These are phyloP conservation scores for Stenotaenia linearis DNA, from an alignment of 2,888 invertebrate species.

Conservation along the genomic window DNA sequence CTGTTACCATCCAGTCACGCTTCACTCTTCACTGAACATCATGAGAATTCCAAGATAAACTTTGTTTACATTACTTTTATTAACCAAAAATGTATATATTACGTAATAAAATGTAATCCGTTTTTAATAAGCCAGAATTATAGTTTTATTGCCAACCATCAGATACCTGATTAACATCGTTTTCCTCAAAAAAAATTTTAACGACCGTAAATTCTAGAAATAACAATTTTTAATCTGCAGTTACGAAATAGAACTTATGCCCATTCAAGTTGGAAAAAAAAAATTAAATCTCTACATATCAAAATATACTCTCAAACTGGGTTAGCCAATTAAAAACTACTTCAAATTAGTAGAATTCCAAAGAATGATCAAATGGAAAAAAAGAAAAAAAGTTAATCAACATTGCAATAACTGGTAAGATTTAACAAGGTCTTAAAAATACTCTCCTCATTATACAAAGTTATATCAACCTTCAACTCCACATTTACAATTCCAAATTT, in stretches of 20 bases:
- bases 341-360: not conserved
- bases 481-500: not conserved
- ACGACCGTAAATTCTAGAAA: not conserved
- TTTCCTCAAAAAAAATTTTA: not conserved
- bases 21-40: too few species aligned
- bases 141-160: constrained; percentile 12
- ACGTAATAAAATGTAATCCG: not conserved
- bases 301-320: not conserved
- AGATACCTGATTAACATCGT: not conserved
- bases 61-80: too few species aligned
- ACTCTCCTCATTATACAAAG: not conserved
- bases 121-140: not conserved
- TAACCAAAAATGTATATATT: too few species aligned
- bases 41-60: too few species aligned
- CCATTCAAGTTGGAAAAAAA: not conserved
- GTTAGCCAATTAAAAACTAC: not conserved
- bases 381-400: not conserved
- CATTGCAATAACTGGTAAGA: not conserved
- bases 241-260: not conserved
- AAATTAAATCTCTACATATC: not conserved
- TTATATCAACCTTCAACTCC: not conserved
- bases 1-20: too few species aligned
- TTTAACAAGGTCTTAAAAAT: not conserved
- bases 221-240: not conserved
- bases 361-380: not conserved